Percentiles rank a stretch among this genome's conserved stretches.
Evolutionary conservation across 2,888 invertebrate genomes (phyloP).

Genomic region (Flabesymbios commensalis): DNA sequence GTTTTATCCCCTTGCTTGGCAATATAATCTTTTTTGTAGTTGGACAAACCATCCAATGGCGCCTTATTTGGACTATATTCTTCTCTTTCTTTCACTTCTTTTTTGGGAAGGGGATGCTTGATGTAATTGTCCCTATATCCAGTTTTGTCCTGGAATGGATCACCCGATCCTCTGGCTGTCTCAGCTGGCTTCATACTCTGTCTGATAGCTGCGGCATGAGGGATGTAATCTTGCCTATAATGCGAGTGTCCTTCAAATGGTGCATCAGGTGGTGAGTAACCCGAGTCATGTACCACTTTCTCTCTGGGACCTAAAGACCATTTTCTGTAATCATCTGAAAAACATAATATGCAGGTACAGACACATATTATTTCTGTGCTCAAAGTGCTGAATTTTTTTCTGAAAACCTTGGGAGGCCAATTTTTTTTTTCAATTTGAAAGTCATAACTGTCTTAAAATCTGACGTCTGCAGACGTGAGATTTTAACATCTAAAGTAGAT

Average conservation of each 20-base stretch:
- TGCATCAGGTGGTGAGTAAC: slow-evolving; percentile 44
- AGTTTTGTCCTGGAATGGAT: slow-evolving; percentile 56
- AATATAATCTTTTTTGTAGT: slow-evolving; percentile 50
- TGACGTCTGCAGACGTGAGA: too few relatives aligned
- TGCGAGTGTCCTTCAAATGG: slow-evolving; percentile 57
- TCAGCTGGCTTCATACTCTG: slow-evolving; percentile 53
- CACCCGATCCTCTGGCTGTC: slow-evolving; percentile 45
- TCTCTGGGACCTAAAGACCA: slow-evolving; percentile 43
- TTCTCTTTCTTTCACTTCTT: slow-evolving; percentile 42
- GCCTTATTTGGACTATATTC: slow-evolving; percentile 46
- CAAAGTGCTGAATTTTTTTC: too few relatives aligned
- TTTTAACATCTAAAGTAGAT: too few relatives aligned
- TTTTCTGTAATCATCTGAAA: slow-evolving; percentile 36
- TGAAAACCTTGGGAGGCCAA: too few relatives aligned
- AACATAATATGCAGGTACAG: not conserved
- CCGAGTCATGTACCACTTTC: slow-evolving; percentile 3
- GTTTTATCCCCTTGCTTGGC: slow-evolving; percentile 36
- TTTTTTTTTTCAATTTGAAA: too few relatives aligned
- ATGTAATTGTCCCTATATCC: slow-evolving; percentile 56
- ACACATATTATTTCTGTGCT: not conserved
- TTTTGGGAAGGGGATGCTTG: slow-evolving; percentile 50
- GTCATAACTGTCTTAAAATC: too few relatives aligned
- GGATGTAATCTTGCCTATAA: slow-evolving; percentile 51
- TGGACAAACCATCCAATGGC: slow-evolving; percentile 53
- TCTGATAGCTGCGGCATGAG: slow-evolving; percentile 45